These are phyloP conservation scores for Hymenopus coronatus DNA, from an alignment of 2,888 invertebrate species.

Conservation along the genomic window DNA sequence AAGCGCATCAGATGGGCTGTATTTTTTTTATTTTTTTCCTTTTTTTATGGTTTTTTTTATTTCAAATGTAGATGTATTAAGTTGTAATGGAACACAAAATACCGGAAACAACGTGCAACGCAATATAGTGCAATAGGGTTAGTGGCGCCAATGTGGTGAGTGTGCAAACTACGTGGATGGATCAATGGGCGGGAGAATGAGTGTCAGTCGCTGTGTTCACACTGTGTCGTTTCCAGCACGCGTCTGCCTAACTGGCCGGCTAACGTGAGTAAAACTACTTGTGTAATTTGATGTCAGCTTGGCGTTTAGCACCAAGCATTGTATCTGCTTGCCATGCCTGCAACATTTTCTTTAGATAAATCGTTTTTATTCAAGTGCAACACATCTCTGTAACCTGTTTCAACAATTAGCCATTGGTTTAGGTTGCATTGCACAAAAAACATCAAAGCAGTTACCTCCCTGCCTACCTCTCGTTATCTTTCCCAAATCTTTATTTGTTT, in stretches of 20 bases:
- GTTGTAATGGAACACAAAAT: background rate
- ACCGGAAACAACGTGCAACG: background rate
- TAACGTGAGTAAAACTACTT: background rate
- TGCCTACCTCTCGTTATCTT: too few relatives aligned
- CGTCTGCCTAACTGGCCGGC: background rate
- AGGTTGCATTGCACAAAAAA: background rate
- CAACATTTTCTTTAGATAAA: too few relatives aligned
- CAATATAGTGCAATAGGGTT: background rate
- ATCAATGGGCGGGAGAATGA: background rate
- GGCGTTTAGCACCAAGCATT: background rate
- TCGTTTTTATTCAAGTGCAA: too few relatives aligned
- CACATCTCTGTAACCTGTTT: too few relatives aligned
- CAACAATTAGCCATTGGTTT: background rate
- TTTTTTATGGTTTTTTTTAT: background rate
- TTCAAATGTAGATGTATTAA: background rate
- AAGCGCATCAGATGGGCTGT: too few relatives aligned
- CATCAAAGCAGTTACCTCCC: too few relatives aligned
- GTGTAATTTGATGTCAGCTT: background rate
- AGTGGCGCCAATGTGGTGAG: background rate
- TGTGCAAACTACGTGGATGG: background rate
- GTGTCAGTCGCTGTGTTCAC: background rate
- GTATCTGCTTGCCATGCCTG: background rate
- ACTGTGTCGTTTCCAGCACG: background rate
- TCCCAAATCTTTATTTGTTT: background rate
- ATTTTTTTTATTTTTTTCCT: too few relatives aligned